phyloP scores from a whole-genome alignment of 2,113 vertebrate species.

The Phoxinus phoxinus region DNA sequence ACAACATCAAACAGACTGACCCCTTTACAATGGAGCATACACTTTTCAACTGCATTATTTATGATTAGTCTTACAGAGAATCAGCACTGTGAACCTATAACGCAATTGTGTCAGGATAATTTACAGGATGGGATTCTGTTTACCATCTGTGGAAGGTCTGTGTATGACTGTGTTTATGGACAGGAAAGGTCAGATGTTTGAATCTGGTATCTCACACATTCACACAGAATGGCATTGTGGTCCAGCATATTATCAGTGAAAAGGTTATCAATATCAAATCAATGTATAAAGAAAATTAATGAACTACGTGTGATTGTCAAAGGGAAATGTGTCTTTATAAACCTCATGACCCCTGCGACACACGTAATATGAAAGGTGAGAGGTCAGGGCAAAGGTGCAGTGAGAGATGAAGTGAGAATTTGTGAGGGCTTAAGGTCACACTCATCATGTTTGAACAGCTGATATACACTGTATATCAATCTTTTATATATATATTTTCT shows the following conservation, averaged over 20 bases:
- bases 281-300: not conserved
- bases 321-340: not conserved
- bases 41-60: constrained; percentile 25
- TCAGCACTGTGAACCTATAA: not conserved
- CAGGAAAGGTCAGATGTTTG: constrained; percentile 24
- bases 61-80: constrained; percentile 34
- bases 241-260: not conserved
- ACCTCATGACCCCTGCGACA: not conserved
- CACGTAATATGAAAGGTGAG: not conserved
- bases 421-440: constrained; percentile 24
- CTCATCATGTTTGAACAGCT: constrained; percentile 17
- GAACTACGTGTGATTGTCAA: not conserved
- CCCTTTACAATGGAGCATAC: not conserved
- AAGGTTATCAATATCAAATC: not conserved
- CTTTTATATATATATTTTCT: not conserved
- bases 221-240: not conserved
- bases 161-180: constrained; percentile 7
- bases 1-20: constrained; percentile 31
- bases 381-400: constrained; percentile 13
- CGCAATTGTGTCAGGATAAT: constrained; percentile 6
- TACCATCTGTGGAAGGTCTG: constrained; percentile 7
- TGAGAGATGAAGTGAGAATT: constrained; percentile 16
- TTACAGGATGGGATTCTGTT: constrained; percentile 21
- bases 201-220: not conserved
- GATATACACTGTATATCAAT: constrained; percentile 13